A percentile compares a stretch with the other conserved stretches of the same genome.
Conservation (phyloP, 2,113 vertebrate genomes). For the Corythaeola cristata region DNA sequence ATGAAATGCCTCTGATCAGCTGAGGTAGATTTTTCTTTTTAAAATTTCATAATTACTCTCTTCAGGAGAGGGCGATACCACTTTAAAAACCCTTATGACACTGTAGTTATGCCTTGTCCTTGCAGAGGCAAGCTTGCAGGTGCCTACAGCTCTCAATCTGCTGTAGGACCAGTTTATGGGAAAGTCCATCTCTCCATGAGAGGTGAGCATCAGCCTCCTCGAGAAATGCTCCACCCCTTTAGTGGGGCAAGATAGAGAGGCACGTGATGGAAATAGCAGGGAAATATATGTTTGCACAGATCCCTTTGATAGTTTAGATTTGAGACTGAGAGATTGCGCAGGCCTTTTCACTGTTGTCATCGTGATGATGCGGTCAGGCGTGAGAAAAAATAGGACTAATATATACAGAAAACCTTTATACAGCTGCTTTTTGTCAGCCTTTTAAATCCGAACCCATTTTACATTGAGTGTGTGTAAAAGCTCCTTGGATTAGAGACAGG, state of each 20-base stretch:
- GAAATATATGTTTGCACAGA: not conserved
- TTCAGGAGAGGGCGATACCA: not conserved
- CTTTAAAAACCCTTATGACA: not conserved
- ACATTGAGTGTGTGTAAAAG: not conserved
- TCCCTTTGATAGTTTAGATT: not conserved
- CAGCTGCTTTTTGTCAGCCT: not conserved
- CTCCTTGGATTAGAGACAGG: not conserved
- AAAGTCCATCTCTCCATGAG: not conserved
- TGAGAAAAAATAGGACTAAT: not conserved
- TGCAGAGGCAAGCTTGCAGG: not conserved
- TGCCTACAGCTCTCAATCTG: not conserved
- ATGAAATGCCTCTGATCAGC: not conserved
- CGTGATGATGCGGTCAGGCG: fast-evolving
- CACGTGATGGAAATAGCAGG: not conserved
- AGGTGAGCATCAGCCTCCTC: not conserved
- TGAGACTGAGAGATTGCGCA: not conserved
- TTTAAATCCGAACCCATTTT: not conserved
- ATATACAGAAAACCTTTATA: not conserved
- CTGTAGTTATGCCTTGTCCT: not conserved
- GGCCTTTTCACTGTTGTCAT: not conserved
- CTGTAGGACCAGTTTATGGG: not conserved
- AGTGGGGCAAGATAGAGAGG: not conserved
- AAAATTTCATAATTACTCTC: too few species aligned
- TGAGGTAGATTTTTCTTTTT: not conserved
- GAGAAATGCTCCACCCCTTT: not conserved